phyloP scores from a whole-genome alignment of 2,888 invertebrate genomes.

The Hesperia comma region DNA sequence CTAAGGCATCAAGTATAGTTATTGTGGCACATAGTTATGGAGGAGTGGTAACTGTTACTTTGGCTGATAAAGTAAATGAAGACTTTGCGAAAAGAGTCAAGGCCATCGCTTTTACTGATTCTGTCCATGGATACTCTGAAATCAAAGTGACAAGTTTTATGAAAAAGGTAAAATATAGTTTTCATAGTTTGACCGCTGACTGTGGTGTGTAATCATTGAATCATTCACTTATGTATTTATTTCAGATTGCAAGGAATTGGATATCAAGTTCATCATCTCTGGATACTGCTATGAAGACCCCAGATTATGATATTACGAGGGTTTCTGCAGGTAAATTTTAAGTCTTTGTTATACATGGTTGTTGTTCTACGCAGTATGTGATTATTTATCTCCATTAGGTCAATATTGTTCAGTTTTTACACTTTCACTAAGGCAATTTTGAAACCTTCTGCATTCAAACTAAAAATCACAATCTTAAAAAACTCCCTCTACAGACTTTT shows the following conservation, averaged over 20 bases:
- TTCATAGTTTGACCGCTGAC: not conserved
- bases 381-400: not conserved
- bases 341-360: not conserved
- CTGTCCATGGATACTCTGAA: conserved; percentile 84
- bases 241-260: conserved; percentile 85
- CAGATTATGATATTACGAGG: conserved; percentile 79
- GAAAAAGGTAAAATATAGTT: conserved; percentile 58
- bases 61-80: conserved; percentile 80
- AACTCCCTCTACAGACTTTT: too few relatives aligned
- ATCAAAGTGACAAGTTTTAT: conserved; percentile 62
- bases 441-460: too few relatives aligned
- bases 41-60: conserved; percentile 85
- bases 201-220: conserved; percentile 9
- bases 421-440: too few relatives aligned
- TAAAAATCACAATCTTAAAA: too few relatives aligned
- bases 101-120: conserved; percentile 91
- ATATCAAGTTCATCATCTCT: conserved; percentile 82
- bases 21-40: conserved; percentile 93
- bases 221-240: conserved; percentile 21
- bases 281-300: conserved; percentile 79
- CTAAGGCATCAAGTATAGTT: conserved; percentile 85
- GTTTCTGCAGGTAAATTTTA: conserved; percentile 83
- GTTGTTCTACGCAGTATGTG: too few relatives aligned
- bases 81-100: conserved; percentile 87
- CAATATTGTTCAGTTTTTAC: too few relatives aligned